Evolutionary conservation across 2,888 invertebrate species (phyloP), one percentile per base, ranked within the genome.

Genomic region (Cartodere bifasciata): DNA sequence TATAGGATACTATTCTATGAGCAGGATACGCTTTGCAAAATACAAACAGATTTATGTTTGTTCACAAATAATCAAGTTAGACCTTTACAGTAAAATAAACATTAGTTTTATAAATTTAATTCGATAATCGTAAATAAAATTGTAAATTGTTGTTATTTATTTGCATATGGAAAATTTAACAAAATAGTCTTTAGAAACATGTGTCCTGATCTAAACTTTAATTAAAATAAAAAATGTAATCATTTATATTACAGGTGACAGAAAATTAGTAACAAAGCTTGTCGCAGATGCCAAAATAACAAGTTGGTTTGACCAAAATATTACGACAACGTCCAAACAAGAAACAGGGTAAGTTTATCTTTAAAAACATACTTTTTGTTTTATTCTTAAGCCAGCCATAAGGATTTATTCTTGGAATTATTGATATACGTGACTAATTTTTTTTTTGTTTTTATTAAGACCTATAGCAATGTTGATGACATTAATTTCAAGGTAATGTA

Each of bases 381-480:
- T 17, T 9, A 17, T 17, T 17, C 4, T 23, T 12, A 23, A 28
- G 13, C 4, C 10, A 27, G n/a, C n/a, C n/a, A n/a, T n/a, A n/a
- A n/a, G n/a, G n/a, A 32, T 29, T 20, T 25, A 14, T 9, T 13
- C 15, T 5, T n/a, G 15, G 13, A 13, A 17, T 10, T 27, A n/a
- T n/a, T 10, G n/a, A 9, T 23, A 5, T 15, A 20, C 12, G 4
- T 28, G 15, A 9, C 38, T 37, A 32, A 33, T 31, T 31, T 25
- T 24, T 26, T 40, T 36, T 61, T 62, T 48, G 37, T 47, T 46
- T 42, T 48, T 40, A 34, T 32, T 43, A 53, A 79, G 79, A 68
- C 85, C 86, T 65, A 84, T 88, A 71, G 84, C 84, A 65, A 83
- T 81, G 72, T 79, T 87, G 79, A 86, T 87, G 75, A 82, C 84